A percentile compares a stretch with the other conserved stretches of the same genome.
phyloP scores from a whole-genome alignment of 2,888 invertebrate genomes.

The Uloborus plumipes region DNA sequence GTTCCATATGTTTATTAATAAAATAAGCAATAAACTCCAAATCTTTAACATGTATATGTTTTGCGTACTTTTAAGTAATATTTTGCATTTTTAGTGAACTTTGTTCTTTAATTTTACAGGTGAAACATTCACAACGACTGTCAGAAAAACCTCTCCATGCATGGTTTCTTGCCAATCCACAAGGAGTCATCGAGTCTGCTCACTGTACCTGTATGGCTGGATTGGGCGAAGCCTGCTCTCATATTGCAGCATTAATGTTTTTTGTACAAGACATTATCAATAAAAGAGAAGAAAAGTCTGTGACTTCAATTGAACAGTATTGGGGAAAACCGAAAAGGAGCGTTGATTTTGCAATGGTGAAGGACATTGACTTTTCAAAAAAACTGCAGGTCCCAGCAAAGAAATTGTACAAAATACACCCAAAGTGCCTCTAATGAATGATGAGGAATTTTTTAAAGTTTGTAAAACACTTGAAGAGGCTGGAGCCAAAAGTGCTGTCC shows the following conservation, averaged over 20 bases:
- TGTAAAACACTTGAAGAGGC: not conserved
- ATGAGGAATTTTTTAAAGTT: not conserved
- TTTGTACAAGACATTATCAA: not conserved
- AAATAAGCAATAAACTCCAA: no score
- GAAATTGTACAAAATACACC: not conserved
- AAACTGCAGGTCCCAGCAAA: not conserved
- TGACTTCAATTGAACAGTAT: no score
- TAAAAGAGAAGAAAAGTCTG: not conserved
- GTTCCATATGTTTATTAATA: no score
- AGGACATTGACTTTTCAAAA: not conserved
- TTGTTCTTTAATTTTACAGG: not conserved
- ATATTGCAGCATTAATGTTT: slow-evolving; percentile 16
- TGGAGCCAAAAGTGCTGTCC: not conserved
- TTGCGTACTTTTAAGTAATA: no score
- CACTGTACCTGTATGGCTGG: slow-evolving; percentile 39
- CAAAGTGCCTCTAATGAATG: not conserved
- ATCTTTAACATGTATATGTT: no score
- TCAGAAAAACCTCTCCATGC: slow-evolving; percentile 21
- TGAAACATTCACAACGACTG: not conserved
- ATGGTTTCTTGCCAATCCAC: slow-evolving; percentile 7
- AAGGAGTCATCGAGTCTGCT: slow-evolving; percentile 4
- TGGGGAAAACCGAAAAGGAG: no score
- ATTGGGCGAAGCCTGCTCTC: slow-evolving; percentile 17
- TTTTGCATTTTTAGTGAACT: no score
- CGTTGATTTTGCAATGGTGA: no score